These are phyloP conservation scores for Spilosoma lubricipeda DNA, from an alignment of 2,888 invertebrate genomes.

Conservation along the genomic window DNA sequence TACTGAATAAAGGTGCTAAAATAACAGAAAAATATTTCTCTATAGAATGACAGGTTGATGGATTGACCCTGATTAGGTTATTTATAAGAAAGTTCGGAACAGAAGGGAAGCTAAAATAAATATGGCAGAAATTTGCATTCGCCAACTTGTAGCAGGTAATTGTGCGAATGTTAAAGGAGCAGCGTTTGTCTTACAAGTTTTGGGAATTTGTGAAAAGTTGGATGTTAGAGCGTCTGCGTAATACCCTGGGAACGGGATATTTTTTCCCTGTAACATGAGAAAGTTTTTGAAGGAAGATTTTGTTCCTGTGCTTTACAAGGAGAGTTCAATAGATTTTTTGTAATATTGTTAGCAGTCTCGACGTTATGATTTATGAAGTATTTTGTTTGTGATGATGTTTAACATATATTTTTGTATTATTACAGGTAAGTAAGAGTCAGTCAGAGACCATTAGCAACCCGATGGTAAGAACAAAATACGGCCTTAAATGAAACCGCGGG, in stretches of 20 bases:
- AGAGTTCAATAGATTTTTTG: conserved; percentile 40
- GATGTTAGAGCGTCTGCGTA: conserved; percentile 47
- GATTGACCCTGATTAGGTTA: conserved; percentile 67
- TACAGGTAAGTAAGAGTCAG: conserved; percentile 12
- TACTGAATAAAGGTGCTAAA: conserved; percentile 57
- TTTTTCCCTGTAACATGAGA: conserved; percentile 49
- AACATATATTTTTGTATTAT: not conserved
- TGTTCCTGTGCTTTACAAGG: conserved; percentile 37
- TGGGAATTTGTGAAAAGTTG: conserved; percentile 53
- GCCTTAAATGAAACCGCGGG: too few relatives aligned
- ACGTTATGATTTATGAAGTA: not conserved
- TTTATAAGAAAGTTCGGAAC: conserved; percentile 54
- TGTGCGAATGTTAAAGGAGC: conserved; percentile 51
- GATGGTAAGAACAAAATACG: not conserved
- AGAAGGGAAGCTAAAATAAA: conserved; percentile 53
- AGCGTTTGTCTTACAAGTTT: conserved; percentile 56
- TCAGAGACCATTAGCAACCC: not conserved
- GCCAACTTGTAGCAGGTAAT: conserved; percentile 51
- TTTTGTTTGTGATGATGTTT: not conserved
- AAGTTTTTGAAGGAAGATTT: conserved; percentile 47
- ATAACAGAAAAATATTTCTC: conserved; percentile 59
- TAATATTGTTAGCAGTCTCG: conserved; percentile 22
- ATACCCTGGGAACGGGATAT: conserved; percentile 50
- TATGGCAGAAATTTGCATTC: conserved; percentile 53
- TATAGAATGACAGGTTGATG: conserved; percentile 67